These are phyloP conservation scores for Myrmecophaga tridactyla DNA, from an alignment of 2,113 vertebrate species.

Conservation along the genomic window DNA sequence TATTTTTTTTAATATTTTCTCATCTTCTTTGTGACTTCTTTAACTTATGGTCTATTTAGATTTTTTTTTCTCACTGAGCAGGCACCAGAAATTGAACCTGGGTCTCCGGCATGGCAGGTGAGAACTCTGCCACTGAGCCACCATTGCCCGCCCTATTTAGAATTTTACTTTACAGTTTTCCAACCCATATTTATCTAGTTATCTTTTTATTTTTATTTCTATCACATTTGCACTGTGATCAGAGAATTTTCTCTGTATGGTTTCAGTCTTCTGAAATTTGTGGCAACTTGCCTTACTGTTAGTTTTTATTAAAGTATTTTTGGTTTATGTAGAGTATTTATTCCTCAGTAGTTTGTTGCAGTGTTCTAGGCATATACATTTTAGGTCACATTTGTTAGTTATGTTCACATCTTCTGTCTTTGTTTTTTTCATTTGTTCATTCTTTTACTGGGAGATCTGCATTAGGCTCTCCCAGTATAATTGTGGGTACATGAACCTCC, in stretches of 20 bases:
- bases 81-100: too few species aligned
- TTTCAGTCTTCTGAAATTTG: constrained; percentile 1
- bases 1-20: constrained; percentile 42
- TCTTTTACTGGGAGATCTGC: not conserved
- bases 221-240: not conserved
- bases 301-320: not conserved
- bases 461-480: not conserved
- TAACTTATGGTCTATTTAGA: not conserved
- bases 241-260: not conserved
- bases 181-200: not conserved
- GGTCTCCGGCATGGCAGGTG: too few species aligned
- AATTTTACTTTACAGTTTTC: not conserved
- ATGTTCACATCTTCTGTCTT: not conserved
- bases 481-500: not conserved
- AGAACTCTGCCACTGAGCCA: too few species aligned
- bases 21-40: not conserved
- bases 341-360: not conserved
- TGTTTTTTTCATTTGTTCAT: not conserved
- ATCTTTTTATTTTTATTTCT: not conserved
- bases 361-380: not conserved
- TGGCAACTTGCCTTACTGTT: not conserved
- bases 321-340: not conserved
- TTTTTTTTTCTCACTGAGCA: too few species aligned
- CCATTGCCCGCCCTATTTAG: too few species aligned
- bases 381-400: not conserved